Evolutionary conservation across 1,140 invertebrate genomes (phyloP), one percentile per base, ranked within the genome.

Genomic region (Pseudomyrmex flavicornis): DNA sequence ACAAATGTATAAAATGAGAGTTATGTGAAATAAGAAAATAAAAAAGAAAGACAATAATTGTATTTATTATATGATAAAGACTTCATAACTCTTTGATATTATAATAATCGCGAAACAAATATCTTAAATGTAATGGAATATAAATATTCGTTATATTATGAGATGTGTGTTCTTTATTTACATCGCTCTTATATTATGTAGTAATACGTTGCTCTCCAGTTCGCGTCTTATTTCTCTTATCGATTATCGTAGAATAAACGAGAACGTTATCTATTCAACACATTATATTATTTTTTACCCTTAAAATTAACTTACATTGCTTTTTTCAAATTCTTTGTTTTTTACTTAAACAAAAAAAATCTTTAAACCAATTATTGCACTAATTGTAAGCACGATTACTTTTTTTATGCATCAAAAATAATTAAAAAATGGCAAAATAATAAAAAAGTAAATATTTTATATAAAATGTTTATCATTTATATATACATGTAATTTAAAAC

Each of bases 1-100:
- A 83, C 77, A 35, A 82, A 58, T 79, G 72, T 88, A 87, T 82
- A 85, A 82, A 88, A 69, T 52, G 63, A 59, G 26, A 59, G 54
- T 63, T 82, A n/a, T 83, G 20, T 35, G 35, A 35, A 35, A 35
- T 35, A 35, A 35, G 35, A 35, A 86, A 70, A 50, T 76, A 66
- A 87, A 20, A 20, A 46, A 61, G 44, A 77, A 69, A 54, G 5
- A 54, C 35, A 61, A 26, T 44, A 58, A 46, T 86, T 22, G 35
- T 65, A 72, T 86, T 52, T 88, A 73, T 72, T 72, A 20, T 10
- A 74, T 73, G 62, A 8, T 35, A 61, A 73, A 48, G 46, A 74
- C 20, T 48, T 58, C 15, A 26, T 62, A 22, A 77, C 26, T 66
- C 20, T 10, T 76, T 85, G 44, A 73, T 82, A 54, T 58, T 63